phyloP scores from a whole-genome alignment of 1,140 invertebrate species.

The Oncopodura yosiiana region DNA sequence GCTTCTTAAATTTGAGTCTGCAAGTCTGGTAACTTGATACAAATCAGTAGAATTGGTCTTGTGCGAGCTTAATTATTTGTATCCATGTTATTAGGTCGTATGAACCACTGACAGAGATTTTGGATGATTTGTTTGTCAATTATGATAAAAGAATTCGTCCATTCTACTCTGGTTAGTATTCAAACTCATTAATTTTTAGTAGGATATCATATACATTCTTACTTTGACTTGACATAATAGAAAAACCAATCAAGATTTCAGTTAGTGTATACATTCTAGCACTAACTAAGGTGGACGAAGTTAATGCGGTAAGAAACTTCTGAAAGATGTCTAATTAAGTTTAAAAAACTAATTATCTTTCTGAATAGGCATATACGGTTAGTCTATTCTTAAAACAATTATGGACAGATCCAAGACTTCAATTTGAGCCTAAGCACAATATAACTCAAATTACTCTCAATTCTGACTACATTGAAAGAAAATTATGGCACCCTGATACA shows the following conservation, averaged over 20 bases:
- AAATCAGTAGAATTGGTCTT: too few relatives aligned
- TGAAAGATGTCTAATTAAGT: not conserved
- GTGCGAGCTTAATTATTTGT: not conserved
- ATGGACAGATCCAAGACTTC: too few relatives aligned
- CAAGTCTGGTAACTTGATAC: too few relatives aligned
- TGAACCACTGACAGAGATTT: not conserved
- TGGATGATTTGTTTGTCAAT: not conserved
- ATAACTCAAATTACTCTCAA: too few relatives aligned
- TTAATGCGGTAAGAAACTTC: conserved; percentile 1
- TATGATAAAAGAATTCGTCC: not conserved
- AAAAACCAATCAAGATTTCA: conserved; percentile 3
- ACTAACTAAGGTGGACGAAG: conserved; percentile 11
- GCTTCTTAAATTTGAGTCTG: too few relatives aligned
- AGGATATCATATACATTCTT: too few relatives aligned
- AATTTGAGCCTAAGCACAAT: too few relatives aligned
- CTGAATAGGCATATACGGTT: too few relatives aligned
- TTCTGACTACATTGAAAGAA: not conserved
- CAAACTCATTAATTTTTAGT: not conserved
- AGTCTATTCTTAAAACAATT: too few relatives aligned
- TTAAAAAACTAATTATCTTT: too few relatives aligned
- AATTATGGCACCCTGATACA: conserved; percentile 5
- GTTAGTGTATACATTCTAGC: not conserved
- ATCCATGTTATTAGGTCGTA: not conserved
- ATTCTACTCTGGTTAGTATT: not conserved
- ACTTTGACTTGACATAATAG: too few relatives aligned